A percentile compares a stretch with the other conserved stretches of the same genome.
Conservation (phyloP, 2,888 invertebrate genomes). For the Bursaphelenchus okinawaensis region DNA sequence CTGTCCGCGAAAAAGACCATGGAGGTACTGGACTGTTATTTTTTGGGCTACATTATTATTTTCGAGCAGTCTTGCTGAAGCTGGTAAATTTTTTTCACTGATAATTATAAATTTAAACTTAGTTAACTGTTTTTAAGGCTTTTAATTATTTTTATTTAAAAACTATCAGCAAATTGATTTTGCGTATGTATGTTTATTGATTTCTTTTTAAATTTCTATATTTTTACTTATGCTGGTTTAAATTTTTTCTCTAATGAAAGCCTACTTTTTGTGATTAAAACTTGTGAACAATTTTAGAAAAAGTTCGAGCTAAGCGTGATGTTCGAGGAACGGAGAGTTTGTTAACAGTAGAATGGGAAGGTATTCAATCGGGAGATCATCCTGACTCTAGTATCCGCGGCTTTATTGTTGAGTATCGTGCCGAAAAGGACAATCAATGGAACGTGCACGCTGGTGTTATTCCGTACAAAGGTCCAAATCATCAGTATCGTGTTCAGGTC, state of each 20-base stretch:
- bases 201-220: background rate
- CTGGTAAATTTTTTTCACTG: background rate
- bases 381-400: slow-evolving; percentile 55
- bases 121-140: background rate
- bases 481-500: slow-evolving; percentile 56
- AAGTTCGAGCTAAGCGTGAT: slow-evolving; percentile 16
- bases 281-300: background rate
- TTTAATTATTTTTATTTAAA: background rate
- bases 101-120: background rate
- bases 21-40: too few relatives aligned
- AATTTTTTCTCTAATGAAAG: background rate
- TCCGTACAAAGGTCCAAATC: slow-evolving; percentile 57
- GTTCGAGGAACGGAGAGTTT: slow-evolving; percentile 42
- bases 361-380: slow-evolving; percentile 57
- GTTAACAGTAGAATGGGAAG: slow-evolving; percentile 58
- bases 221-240: background rate
- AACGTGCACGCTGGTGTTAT: slow-evolving; percentile 56
- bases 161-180: background rate
- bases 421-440: slow-evolving; percentile 53
- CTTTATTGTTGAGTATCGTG: slow-evolving; percentile 57
- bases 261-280: background rate
- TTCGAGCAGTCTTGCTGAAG: background rate
- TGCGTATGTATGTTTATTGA: background rate
- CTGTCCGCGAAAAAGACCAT: background rate
- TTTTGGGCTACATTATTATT: too few relatives aligned